Conservation (phyloP, 2,797 vertebrate species). For the Setipinna tenuifilis region DNA sequence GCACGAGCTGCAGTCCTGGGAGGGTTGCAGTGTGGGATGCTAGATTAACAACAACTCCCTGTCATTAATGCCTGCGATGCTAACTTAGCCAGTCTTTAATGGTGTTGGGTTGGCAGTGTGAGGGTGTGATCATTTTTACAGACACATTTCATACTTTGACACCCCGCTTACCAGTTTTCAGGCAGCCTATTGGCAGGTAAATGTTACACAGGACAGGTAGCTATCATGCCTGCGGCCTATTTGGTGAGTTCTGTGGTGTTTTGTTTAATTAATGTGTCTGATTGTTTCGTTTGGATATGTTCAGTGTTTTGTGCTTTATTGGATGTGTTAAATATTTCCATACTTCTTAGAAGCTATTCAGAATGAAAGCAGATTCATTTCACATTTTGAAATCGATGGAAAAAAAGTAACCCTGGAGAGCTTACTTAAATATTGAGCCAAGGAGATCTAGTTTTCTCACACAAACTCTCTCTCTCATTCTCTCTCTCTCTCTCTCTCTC, state of each 20-base stretch:
- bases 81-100: constrained; percentile 39
- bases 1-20: constrained; percentile 66
- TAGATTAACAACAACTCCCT: constrained; percentile 63
- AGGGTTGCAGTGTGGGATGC: constrained; percentile 65
- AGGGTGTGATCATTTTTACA: constrained; percentile 18
- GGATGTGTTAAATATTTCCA: constrained; percentile 6
- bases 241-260: neutral
- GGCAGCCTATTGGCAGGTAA: neutral
- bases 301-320: neutral
- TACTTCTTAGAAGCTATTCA: neutral
- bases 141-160: constrained; percentile 3
- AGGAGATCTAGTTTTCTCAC: constrained; percentile 68
- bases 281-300: neutral
- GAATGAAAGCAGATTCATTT: constrained; percentile 58
- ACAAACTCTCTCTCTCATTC: neutral
- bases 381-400: constrained; percentile 72
- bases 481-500: neutral
- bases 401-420: constrained; percentile 61
- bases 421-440: constrained; percentile 80
- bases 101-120: constrained; percentile 28
- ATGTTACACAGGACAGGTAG: neutral
- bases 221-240: neutral
- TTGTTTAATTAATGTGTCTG: neutral
- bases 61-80: constrained; percentile 41
- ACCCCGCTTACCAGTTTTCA: neutral